These are phyloP conservation scores for Eristalinus aeneus DNA, from an alignment of 2,888 invertebrate genomes.

Conservation along the genomic window DNA sequence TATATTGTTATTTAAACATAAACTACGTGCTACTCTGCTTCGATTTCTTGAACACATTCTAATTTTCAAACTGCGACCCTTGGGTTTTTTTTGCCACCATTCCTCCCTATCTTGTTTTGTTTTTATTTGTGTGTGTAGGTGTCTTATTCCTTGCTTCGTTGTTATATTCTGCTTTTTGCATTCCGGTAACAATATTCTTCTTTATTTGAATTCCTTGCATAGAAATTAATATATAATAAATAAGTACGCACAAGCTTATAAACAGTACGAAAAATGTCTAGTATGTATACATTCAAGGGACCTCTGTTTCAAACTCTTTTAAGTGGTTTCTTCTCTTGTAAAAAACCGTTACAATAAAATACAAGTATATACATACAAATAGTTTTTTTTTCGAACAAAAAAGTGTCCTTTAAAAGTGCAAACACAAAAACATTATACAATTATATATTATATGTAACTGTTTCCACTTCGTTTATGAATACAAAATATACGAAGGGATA, in stretches of 20 bases:
- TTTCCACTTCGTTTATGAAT: constrained; percentile 54
- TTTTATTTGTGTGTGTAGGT: no score
- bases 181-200: background rate
- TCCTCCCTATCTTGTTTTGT: background rate
- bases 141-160: no score
- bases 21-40: background rate
- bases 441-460: no score
- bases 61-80: background rate
- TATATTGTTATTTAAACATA: background rate
- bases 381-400: background rate
- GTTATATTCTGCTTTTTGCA: no score
- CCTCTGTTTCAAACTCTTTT: background rate
- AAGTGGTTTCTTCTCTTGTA: background rate
- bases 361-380: no score
- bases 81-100: background rate
- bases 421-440: no score
- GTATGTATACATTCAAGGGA: background rate
- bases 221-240: background rate
- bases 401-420: no score
- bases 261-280: background rate
- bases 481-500: constrained; percentile 57
- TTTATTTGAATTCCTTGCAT: background rate
- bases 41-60: background rate
- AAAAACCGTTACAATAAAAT: no score
- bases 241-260: background rate